These are phyloP conservation scores for Forbesichthys papilliferus DNA, from an alignment of 2,113 vertebrate genomes.

Conservation along the genomic window DNA sequence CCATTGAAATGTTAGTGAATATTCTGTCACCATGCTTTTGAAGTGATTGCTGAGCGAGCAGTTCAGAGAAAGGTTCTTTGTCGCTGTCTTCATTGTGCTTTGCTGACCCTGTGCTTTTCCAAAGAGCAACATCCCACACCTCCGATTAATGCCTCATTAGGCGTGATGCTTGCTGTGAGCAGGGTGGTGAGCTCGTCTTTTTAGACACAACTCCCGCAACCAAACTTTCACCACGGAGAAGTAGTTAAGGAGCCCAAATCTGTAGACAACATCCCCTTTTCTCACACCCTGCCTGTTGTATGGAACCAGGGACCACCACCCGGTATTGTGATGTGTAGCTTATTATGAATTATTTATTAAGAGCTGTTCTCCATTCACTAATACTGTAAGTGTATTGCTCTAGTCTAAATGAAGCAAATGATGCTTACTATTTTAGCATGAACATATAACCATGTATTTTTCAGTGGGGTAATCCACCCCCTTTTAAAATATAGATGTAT, in stretches of 20 bases:
- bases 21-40: constrained; percentile 68
- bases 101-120: constrained; percentile 69
- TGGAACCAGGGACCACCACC: constrained; percentile 55
- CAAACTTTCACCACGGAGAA: constrained; percentile 37
- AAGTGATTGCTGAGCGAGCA: constrained; percentile 72
- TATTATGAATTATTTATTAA: constrained; percentile 47
- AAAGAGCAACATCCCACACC: constrained; percentile 76
- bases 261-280: constrained; percentile 52
- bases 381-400: too few relatives aligned
- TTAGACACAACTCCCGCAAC: constrained; percentile 64
- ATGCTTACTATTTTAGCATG: too few relatives aligned
- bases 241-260: constrained; percentile 48
- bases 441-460: too few relatives aligned
- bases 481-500: too few relatives aligned
- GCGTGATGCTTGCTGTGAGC: constrained; percentile 59
- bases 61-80: constrained; percentile 72
- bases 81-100: constrained; percentile 73
- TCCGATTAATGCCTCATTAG: constrained; percentile 81
- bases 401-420: too few relatives aligned
- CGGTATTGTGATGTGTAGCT: constrained; percentile 50
- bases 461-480: too few relatives aligned
- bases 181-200: constrained; percentile 50
- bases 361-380: constrained; percentile 45
- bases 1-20: constrained; percentile 65
- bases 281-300: constrained; percentile 62